Percentiles rank a stretch among this genome's conserved stretches.
Conservation (phyloP, 2,888 invertebrate species). For the Eubasilissa splendida region DNA sequence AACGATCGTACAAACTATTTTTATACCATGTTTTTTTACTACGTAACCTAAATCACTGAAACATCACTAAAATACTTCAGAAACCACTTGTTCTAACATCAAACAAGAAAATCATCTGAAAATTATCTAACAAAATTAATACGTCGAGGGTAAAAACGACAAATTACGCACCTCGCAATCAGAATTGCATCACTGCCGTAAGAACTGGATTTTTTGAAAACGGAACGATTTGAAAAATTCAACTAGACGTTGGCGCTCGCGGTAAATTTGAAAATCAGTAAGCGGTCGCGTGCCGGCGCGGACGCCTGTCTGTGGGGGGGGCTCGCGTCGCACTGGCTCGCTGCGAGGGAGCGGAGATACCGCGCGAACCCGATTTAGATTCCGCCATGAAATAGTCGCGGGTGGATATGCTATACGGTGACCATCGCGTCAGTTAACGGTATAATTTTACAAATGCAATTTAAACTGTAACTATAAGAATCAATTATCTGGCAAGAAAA, state of each 20-base stretch:
- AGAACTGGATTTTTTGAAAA: constrained; percentile 21
- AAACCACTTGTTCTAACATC: neutral
- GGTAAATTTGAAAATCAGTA: constrained; percentile 29
- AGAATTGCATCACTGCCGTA: constrained; percentile 7
- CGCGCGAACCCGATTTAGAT: constrained; percentile 47
- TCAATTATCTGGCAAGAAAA: too few relatives aligned
- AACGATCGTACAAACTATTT: too few relatives aligned
- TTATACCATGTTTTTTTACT: too few relatives aligned
- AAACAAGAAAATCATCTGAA: neutral
- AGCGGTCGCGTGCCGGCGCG: constrained; percentile 33
- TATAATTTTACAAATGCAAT: too few relatives aligned
- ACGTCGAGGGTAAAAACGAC: neutral
- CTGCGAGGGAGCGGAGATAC: constrained; percentile 39
- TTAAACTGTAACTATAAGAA: too few relatives aligned
- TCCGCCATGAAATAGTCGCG: constrained; percentile 43
- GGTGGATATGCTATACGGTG: constrained; percentile 40
- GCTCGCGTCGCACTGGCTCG: constrained; percentile 51
- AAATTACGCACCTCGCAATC: constrained; percentile 13
- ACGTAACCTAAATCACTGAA: neutral
- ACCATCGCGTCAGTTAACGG: neutral
- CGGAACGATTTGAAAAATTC: constrained; percentile 19
- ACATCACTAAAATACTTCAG: neutral
- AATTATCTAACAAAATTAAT: neutral
- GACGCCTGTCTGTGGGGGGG: constrained; percentile 46
- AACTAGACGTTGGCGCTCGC: constrained; percentile 6